A percentile compares a stretch with the other conserved stretches of the same genome.
These are phyloP conservation scores for Gallinago solitaria DNA, from an alignment of 2,797 vertebrate species.

Conservation along the genomic window DNA sequence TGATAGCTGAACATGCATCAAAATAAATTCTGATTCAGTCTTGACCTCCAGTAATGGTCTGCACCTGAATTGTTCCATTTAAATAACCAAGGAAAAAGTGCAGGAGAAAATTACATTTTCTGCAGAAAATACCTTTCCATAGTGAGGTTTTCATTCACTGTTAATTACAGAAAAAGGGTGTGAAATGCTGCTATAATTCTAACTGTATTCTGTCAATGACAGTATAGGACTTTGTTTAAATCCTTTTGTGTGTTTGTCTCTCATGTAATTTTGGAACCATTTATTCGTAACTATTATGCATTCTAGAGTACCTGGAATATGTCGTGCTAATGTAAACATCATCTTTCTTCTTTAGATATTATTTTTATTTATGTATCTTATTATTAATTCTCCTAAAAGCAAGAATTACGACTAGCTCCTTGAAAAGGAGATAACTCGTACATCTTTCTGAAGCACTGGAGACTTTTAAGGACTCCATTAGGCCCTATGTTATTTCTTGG, in stretches of 20 bases:
- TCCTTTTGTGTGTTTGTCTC: neutral
- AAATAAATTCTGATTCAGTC: slow-evolving; percentile 51
- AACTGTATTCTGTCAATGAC: neutral
- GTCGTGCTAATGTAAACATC: neutral
- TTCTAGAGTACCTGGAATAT: neutral
- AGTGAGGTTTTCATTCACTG: slow-evolving; percentile 3
- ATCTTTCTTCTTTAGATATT: neutral
- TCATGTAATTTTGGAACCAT: neutral
- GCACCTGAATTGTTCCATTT: neutral
- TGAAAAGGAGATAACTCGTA: neutral
- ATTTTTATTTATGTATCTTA: slow-evolving; percentile 19
- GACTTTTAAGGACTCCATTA: slow-evolving; percentile 39
- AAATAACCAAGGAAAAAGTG: slow-evolving; percentile 10
- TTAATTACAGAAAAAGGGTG: slow-evolving; percentile 31
- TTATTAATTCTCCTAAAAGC: slow-evolving; percentile 6
- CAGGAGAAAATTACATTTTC: slow-evolving; percentile 33
- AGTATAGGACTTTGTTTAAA: neutral
- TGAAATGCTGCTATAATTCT: slow-evolving; percentile 7
- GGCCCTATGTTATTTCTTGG: slow-evolving; percentile 9
- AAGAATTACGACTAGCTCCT: neutral
- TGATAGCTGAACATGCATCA: slow-evolving; percentile 4
- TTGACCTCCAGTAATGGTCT: slow-evolving; percentile 22
- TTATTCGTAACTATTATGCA: neutral
- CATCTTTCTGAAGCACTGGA: neutral
- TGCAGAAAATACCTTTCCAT: neutral